These are phyloP conservation scores for Salticus scenicus DNA, from an alignment of 2,888 invertebrate genomes.

Conservation along the genomic window DNA sequence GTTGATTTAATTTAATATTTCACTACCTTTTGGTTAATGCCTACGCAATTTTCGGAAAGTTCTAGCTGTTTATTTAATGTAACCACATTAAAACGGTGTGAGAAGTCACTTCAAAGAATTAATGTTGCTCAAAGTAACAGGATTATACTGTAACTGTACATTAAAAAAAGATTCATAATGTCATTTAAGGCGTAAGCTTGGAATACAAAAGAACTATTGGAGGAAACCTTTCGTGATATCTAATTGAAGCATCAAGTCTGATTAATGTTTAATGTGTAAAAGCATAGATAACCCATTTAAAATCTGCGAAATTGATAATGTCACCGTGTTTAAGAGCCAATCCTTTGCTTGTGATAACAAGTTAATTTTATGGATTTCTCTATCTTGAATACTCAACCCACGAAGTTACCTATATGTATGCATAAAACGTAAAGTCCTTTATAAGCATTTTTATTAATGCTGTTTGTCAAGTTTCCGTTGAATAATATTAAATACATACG, in stretches of 20 bases:
- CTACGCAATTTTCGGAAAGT: not conserved
- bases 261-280: not conserved
- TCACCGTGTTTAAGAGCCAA: not conserved
- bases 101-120: not conserved
- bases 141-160: too few relatives aligned
- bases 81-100: not conserved
- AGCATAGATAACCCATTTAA: not conserved
- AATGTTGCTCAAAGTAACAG: not conserved
- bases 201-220: not conserved
- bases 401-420: not conserved
- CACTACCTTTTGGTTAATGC: too few relatives aligned
- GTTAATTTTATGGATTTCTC: not conserved
- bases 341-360: not conserved
- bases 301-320: not conserved
- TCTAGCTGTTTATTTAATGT: not conserved
- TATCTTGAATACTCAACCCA: not conserved
- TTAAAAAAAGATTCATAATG: too few relatives aligned
- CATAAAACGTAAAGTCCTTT: not conserved
- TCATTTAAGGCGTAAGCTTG: not conserved
- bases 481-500: too few relatives aligned
- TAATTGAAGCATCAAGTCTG: not conserved
- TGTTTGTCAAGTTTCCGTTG: too few relatives aligned
- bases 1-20: too few relatives aligned
- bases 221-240: not conserved
- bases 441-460: too few relatives aligned